Conservation (phyloP, 2,888 invertebrate genomes). For the Psylliodes chrysocephalus region DNA sequence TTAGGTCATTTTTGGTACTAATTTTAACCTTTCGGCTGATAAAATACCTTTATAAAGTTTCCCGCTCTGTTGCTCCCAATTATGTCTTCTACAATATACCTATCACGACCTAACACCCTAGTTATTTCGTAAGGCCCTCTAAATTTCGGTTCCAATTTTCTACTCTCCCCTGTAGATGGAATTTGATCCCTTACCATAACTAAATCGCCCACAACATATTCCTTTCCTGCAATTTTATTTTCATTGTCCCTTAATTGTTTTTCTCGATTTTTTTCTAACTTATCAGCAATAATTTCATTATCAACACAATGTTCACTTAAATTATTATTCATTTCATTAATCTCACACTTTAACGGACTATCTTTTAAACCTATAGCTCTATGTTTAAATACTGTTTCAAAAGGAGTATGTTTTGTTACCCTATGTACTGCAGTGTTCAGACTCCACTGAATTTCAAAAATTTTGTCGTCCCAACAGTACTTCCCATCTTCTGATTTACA, state of each 20-base stretch:
- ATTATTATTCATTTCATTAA: not conserved
- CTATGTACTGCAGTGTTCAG: conserved; percentile 5
- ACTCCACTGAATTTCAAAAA: conserved; percentile 16
- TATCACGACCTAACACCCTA: not conserved
- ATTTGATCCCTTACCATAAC: conserved; percentile 25
- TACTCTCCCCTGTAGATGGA: conserved; percentile 22
- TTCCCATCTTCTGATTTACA: conserved; percentile 1
- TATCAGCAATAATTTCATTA: not conserved
- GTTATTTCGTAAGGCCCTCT: conserved; percentile 18
- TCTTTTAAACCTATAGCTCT: not conserved
- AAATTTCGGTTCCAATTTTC: conserved; percentile 22
- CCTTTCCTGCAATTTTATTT: not conserved
- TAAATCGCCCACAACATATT: conserved; percentile 12
- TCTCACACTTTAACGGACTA: conserved; percentile 6
- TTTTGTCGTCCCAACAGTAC: conserved; percentile 1
- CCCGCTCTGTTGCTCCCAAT: not conserved
- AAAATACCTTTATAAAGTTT: not conserved
- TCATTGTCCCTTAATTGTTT: not conserved
- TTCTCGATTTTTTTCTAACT: not conserved
- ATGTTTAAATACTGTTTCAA: conserved; percentile 12
- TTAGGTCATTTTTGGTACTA: not conserved
- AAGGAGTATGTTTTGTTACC: conserved; percentile 5
- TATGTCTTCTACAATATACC: conserved; percentile 10
- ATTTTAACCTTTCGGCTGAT: not conserved
- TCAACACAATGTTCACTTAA: not conserved